Conservation (phyloP, 2,888 invertebrate genomes). For the Sisyra nigra region DNA sequence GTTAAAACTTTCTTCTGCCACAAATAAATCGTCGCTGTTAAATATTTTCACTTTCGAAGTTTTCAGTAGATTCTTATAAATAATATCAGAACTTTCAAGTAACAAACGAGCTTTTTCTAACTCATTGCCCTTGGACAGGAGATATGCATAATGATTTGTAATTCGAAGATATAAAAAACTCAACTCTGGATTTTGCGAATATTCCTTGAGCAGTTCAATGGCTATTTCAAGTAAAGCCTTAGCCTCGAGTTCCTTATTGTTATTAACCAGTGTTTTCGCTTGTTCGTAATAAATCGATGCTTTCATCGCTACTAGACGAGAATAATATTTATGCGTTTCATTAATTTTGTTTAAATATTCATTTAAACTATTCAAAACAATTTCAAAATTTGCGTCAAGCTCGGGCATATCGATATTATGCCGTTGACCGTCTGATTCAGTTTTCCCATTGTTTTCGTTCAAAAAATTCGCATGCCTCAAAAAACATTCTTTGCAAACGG, state of each 20-base stretch:
- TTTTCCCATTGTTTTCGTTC: not conserved
- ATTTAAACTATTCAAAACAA: not conserved
- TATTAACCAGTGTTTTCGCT: conserved; percentile 21
- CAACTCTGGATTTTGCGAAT: conserved; percentile 18
- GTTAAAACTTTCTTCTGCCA: conserved; percentile 20
- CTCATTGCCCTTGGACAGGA: conserved; percentile 35
- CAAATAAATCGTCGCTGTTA: conserved; percentile 37
- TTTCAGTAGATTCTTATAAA: conserved; percentile 28
- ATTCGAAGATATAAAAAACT: conserved; percentile 35
- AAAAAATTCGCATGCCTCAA: not conserved
- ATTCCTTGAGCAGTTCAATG: conserved; percentile 17
- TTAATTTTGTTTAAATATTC: not conserved
- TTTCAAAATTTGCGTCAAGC: not conserved
- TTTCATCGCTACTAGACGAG: conserved; percentile 21
- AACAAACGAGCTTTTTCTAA: conserved; percentile 30
- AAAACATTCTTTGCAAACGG: conserved; percentile 1
- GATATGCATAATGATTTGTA: conserved; percentile 39
- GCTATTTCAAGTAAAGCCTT: conserved; percentile 19
- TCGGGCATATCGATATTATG: not conserved
- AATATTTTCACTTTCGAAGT: conserved; percentile 20
- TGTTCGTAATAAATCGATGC: conserved; percentile 23
- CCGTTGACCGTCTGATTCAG: not conserved
- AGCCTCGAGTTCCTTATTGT: conserved; percentile 17
- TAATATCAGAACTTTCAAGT: conserved; percentile 31
- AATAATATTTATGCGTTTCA: conserved; percentile 13